Conservation (phyloP, 2,797 vertebrate genomes). For the Diceros bicornis region DNA sequence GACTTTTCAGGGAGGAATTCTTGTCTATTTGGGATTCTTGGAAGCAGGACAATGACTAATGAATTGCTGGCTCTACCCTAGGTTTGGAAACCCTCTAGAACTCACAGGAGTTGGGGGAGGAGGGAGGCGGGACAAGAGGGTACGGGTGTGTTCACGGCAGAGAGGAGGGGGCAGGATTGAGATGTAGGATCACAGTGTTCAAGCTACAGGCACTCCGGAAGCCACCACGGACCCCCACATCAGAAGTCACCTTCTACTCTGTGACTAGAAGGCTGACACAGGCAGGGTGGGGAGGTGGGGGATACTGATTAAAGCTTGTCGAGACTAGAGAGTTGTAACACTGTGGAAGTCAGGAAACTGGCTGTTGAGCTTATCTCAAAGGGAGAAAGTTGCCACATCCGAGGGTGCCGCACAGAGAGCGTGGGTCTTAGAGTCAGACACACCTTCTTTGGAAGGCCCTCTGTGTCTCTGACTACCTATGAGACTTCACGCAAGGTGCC, state of each 20-base stretch:
- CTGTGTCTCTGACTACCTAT: slow-evolving; percentile 8
- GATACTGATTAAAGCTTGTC: neutral
- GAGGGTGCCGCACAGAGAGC: fast-evolving
- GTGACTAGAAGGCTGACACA: neutral
- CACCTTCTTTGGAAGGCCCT: neutral
- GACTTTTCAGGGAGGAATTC: slow-evolving; percentile 87
- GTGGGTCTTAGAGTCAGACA: neutral
- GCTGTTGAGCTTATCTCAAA: too few species aligned
- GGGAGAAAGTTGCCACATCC: neutral
- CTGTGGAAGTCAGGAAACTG: neutral
- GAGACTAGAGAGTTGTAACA: neutral
- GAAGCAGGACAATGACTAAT: slow-evolving; percentile 83
- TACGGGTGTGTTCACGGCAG: neutral
- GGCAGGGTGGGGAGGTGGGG: neutral
- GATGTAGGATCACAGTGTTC: neutral
- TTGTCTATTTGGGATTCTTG: slow-evolving; percentile 85
- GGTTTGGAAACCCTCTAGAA: slow-evolving; percentile 57
- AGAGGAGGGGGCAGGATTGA: neutral
- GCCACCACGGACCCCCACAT: neutral
- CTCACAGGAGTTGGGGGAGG: neutral
- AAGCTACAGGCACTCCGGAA: neutral
- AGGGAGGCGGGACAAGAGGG: neutral
- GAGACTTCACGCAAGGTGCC: neutral
- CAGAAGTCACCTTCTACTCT: neutral
- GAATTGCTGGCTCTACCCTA: slow-evolving; percentile 66